A percentile compares a stretch with the other conserved stretches of the same genome.
phyloP scores from a whole-genome alignment of 2,113 vertebrate genomes.

The Tragelaphus scriptus region DNA sequence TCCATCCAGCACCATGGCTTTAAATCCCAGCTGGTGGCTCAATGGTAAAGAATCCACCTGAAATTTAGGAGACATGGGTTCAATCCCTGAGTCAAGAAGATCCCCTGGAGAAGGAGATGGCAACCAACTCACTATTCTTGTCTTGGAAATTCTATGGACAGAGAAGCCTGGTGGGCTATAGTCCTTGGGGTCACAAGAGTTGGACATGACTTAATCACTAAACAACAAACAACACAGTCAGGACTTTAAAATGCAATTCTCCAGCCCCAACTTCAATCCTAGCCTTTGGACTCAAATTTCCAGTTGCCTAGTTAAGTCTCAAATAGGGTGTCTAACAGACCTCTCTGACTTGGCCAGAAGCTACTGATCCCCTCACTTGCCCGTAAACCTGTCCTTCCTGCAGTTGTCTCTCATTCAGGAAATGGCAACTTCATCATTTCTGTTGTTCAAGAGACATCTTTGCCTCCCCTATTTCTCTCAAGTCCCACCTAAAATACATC shows the following conservation, averaged over 20 bases:
- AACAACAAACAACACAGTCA: background rate
- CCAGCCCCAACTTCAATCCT: background rate
- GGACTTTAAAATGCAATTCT: background rate
- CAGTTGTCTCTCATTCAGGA: background rate
- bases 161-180: background rate
- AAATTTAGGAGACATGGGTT: background rate
- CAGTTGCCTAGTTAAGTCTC: background rate
- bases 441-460: background rate
- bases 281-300: background rate
- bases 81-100: background rate
- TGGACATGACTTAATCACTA: background rate
- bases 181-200: background rate
- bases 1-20: background rate
- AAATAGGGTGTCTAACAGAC: background rate
- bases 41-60: background rate
- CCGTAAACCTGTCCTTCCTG: background rate
- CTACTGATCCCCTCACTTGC: background rate
- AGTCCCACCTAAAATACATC: background rate
- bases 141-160: background rate
- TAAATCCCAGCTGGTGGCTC: background rate
- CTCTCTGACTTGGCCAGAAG: background rate
- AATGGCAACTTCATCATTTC: background rate
- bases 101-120: background rate
- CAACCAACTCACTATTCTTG: background rate
- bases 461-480: background rate